These are phyloP conservation scores for Tenthredo amoena DNA, from an alignment of 2,888 invertebrate genomes.

Conservation along the genomic window DNA sequence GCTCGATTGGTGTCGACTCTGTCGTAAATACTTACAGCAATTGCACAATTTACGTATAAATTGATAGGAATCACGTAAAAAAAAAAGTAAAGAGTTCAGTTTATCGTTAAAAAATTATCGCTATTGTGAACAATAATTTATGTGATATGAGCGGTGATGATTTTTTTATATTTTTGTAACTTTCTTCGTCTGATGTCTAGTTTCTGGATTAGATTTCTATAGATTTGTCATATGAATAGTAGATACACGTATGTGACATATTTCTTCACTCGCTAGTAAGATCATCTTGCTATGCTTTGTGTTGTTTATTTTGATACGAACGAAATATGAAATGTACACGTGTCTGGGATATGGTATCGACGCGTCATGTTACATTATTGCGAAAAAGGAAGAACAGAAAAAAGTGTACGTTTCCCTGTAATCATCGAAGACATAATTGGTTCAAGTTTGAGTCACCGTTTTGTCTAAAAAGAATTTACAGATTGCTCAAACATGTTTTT, in stretches of 20 bases:
- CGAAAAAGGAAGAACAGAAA: neutral
- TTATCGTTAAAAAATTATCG: neutral
- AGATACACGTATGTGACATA: neutral
- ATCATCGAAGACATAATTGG: neutral
- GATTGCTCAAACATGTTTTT: neutral
- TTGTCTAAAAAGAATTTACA: neutral
- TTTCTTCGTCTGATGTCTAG: neutral
- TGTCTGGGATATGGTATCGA: conserved; percentile 9
- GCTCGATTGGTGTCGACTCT: neutral
- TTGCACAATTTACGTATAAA: conserved; percentile 1
- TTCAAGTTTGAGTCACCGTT: neutral
- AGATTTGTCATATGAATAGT: neutral
- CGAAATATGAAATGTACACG: conserved; percentile 14
- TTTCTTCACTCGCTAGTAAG: conserved; percentile 4
- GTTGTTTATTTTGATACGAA: conserved; percentile 36
- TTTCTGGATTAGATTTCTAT: neutral
- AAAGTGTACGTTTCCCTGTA: neutral
- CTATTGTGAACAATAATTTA: neutral
- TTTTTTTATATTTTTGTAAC: neutral
- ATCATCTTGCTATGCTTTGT: conserved; percentile 12
- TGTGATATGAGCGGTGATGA: neutral
- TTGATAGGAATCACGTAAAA: neutral
- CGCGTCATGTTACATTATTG: conserved; percentile 25
- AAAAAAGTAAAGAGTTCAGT: neutral
- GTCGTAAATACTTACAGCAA: conserved; percentile 5